These are phyloP conservation scores for Uropsilus gracilis DNA, from an alignment of 2,113 vertebrate species.

Conservation along the genomic window DNA sequence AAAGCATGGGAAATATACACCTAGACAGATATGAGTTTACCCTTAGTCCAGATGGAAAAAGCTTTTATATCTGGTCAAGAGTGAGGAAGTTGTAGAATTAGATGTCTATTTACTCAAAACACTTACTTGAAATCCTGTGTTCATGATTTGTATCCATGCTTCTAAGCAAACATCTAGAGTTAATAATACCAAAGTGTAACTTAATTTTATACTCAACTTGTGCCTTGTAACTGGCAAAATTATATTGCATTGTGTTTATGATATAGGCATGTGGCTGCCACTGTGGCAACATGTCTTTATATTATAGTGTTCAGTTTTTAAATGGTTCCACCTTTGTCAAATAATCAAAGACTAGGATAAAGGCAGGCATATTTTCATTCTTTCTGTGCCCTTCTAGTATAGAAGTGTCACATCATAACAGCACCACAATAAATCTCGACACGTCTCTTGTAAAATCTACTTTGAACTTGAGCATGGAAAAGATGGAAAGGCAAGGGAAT, in stretches of 20 bases:
- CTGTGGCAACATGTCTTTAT: background rate
- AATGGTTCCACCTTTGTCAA: background rate
- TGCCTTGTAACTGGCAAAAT: background rate
- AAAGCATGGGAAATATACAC: rapidly evolving
- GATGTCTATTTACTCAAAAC: background rate
- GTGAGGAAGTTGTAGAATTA: background rate
- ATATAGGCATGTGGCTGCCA: background rate
- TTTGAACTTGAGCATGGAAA: conserved; percentile 66
- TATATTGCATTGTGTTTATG: background rate
- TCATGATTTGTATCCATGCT: background rate
- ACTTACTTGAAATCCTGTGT: background rate
- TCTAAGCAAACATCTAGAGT: background rate
- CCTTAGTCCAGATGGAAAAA: background rate
- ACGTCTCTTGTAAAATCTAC: conserved; percentile 56
- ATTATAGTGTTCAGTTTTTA: background rate
- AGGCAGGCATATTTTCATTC: conserved; percentile 33
- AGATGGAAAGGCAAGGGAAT: conserved; percentile 40
- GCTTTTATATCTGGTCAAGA: background rate
- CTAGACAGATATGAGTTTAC: rapidly evolving
- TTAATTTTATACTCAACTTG: background rate
- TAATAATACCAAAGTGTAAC: background rate
- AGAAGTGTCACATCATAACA: conserved; percentile 33
- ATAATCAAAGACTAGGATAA: conserved; percentile 63
- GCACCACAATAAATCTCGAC: conserved; percentile 58
- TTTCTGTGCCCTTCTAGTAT: background rate